phyloP scores from a whole-genome alignment of 2,113 vertebrate species.

The Antigone vipio region DNA sequence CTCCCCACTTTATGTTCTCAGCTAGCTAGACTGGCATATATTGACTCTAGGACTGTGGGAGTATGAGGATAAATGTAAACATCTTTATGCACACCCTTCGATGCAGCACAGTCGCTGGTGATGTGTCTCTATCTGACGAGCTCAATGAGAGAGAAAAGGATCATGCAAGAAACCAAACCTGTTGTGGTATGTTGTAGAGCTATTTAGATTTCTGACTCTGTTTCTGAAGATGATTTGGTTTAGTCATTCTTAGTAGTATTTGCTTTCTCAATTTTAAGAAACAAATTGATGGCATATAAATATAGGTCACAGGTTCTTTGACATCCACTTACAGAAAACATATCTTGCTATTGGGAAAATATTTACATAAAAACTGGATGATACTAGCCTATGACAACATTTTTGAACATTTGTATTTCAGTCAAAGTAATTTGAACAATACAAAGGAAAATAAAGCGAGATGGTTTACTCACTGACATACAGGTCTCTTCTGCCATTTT shows the following conservation, averaged over 20 bases:
- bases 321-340: background rate
- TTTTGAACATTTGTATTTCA: background rate
- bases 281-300: background rate
- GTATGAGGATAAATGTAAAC: background rate
- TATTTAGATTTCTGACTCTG: background rate
- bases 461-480: background rate
- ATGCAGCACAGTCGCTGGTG: background rate
- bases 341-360: background rate
- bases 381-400: background rate
- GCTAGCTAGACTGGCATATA: background rate
- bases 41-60: background rate
- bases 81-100: background rate
- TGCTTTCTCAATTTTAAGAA: background rate
- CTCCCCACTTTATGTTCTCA: fast-evolving
- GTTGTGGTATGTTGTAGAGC: background rate
- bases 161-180: background rate
- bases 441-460: background rate
- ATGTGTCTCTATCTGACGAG: background rate
- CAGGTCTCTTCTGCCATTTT: background rate
- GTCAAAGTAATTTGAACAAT: background rate
- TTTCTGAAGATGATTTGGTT: background rate
- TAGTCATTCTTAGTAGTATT: background rate
- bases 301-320: background rate
- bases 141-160: background rate
- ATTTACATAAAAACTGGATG: background rate